phyloP scores from a whole-genome alignment of 2,797 vertebrate species.

The Meda fulgida region DNA sequence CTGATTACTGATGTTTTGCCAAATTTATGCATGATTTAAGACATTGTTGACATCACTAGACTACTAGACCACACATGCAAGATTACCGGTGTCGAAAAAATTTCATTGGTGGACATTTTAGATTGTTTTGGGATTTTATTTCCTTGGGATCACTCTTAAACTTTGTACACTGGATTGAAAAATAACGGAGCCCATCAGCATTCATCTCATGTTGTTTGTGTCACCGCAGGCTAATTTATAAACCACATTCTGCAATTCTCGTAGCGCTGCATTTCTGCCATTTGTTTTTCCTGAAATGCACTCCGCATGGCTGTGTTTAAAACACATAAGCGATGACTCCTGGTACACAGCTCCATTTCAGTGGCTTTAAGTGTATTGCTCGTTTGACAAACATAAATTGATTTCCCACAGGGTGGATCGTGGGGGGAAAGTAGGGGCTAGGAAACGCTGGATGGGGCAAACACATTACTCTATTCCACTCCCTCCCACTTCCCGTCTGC shows the following conservation, averaged over 20 bases:
- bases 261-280: not conserved
- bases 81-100: not conserved
- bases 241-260: constrained; percentile 33
- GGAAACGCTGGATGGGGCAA: constrained; percentile 14
- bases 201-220: not conserved
- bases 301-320: constrained; percentile 9
- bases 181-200: constrained; percentile 16
- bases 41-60: not conserved
- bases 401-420: constrained; percentile 35
- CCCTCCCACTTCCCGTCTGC: constrained; percentile 22
- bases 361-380: constrained; percentile 29
- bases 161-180: not conserved
- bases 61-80: not conserved
- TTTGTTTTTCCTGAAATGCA: constrained; percentile 6
- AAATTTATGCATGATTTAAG: not conserved
- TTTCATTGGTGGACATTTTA: not conserved
- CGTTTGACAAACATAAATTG: constrained; percentile 35
- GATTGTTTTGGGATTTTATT: not conserved
- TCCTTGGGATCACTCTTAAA: not conserved
- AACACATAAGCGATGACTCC: not conserved
- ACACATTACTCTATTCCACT: constrained; percentile 2
- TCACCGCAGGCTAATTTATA: constrained; percentile 32
- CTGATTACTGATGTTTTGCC: not conserved
- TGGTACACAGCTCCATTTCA: constrained; percentile 29
- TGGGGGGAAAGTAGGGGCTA: not conserved